A percentile compares a stretch with the other conserved stretches of the same genome.
Conservation (phyloP, 2,797 vertebrate genomes). For the Labeo calbasu region DNA sequence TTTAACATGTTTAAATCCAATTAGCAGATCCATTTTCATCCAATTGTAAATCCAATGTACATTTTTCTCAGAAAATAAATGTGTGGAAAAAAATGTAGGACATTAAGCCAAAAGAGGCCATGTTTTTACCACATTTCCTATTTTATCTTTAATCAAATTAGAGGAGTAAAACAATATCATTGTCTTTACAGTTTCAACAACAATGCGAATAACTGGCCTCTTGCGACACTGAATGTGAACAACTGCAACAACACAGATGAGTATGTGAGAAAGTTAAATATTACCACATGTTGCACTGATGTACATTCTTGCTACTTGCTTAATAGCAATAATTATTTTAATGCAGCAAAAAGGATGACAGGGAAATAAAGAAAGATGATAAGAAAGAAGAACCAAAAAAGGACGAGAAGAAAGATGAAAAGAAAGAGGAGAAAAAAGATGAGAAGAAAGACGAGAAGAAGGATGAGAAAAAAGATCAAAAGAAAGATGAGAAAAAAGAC, state of each 20-base stretch:
- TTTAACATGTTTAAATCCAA: background rate
- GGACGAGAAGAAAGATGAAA: slow-evolving; percentile 64
- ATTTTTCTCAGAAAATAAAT: background rate
- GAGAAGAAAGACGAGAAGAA: slow-evolving; percentile 43
- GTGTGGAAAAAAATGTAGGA: background rate
- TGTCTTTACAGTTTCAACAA: slow-evolving; percentile 55
- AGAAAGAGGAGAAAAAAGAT: slow-evolving; percentile 38
- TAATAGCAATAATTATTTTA: background rate
- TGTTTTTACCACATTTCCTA: background rate
- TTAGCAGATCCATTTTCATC: background rate
- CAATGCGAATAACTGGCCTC: slow-evolving; percentile 67
- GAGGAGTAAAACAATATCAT: slow-evolving; percentile 6
- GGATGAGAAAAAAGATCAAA: slow-evolving; percentile 59
- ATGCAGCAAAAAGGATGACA: slow-evolving; percentile 73
- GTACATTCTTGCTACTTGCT: background rate
- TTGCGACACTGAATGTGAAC: slow-evolving; percentile 83
- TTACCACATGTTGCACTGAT: background rate
- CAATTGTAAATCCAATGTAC: background rate
- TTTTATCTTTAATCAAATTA: background rate
- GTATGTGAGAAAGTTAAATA: slow-evolving; percentile 74
- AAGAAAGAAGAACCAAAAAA: slow-evolving; percentile 68
- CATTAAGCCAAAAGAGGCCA: background rate
- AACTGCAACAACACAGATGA: slow-evolving; percentile 87
- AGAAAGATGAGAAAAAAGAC: slow-evolving; percentile 59
- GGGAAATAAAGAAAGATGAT: slow-evolving; percentile 70